Evolutionary conservation across 2,888 invertebrate species (phyloP), one percentile per base, ranked within the genome.

Genomic region (Opisthograptis luteolata): DNA sequence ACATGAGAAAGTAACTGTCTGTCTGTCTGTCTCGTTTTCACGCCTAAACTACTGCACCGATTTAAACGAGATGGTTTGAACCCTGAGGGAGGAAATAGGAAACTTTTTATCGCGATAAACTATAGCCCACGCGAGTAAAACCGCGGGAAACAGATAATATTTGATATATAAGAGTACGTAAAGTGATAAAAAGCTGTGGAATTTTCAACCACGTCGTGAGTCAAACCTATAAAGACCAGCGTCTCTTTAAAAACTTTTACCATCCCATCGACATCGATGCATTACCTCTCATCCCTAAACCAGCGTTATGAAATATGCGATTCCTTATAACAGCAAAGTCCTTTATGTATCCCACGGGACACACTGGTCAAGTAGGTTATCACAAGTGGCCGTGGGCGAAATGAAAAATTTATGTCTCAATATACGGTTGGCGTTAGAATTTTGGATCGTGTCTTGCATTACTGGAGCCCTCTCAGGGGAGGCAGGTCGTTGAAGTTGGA

Each of bases 341-440:
- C 81, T 90, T 89, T 90, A 90, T 90, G 89, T 73, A 87, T 86
- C 90, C 86, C 87, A 22, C 19, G 89, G 83, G 90, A 87, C 52
- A 66, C 70, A 69, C 80, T 84, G 88, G 88, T 88, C 89, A 88
- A 89, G 89, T 84, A 77, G 86, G 89, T 87, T 89, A 89, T 89
- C 89, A 88, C 81, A 80, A 81, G 80, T 79, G 82, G 79, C 88
- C 86, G 78, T 73, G 69, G 80, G 89, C 85, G 75, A 68, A 82
- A 90, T 90, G 89, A 90, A 90, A 90, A 87, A 90, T 90, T 88
- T 88, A 90, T 89, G 89, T 89, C 90, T 89, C 88, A 90, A 89
- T 89, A 88, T 85, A 81, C 70, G 66, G 69, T 60, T 66, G 54
- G 70, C 64, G 75, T 68, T 65, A 64, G 72, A 68, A 65, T 73